phyloP scores from a whole-genome alignment of 2,113 vertebrate genomes.

The Cynocephalus volans region DNA sequence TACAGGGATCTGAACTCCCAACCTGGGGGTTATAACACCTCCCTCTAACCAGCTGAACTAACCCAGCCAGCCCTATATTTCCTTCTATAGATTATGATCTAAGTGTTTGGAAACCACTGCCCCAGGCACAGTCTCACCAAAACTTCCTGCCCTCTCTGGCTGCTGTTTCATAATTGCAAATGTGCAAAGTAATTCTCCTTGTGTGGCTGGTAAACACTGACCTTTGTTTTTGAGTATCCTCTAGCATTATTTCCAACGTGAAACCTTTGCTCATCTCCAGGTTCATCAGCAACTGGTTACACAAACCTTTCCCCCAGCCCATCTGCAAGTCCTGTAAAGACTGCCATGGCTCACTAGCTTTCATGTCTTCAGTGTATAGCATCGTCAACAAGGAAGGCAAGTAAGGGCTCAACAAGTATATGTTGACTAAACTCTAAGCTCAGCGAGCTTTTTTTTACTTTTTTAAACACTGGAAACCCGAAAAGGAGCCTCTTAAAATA shows the following conservation, averaged over 20 bases:
- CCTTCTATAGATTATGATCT: not conserved
- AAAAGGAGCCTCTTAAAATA: constrained; percentile 66
- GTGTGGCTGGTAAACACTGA: not conserved
- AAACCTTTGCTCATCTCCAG: not conserved
- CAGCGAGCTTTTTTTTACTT: not conserved
- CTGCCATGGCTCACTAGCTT: not conserved
- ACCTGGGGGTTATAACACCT: too few relatives aligned
- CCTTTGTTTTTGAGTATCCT: not conserved
- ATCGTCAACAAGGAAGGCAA: not conserved
- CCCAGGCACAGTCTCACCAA: not conserved
- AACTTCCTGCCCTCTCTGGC: not conserved
- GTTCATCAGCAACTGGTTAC: not conserved
- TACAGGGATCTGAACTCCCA: too few relatives aligned
- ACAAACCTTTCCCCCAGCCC: not conserved
- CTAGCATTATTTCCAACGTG: not conserved
- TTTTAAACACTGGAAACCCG: not conserved
- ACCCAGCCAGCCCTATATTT: not conserved
- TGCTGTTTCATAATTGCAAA: not conserved
- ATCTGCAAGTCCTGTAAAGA: not conserved
- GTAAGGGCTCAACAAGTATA: not conserved
- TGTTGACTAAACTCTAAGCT: not conserved
- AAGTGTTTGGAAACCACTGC: not conserved
- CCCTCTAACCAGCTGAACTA: too few relatives aligned
- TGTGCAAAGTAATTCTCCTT: not conserved
- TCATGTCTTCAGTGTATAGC: not conserved